Evolutionary conservation across 2,113 vertebrate species (phyloP).

Genomic region (Microcebus murinus): DNA sequence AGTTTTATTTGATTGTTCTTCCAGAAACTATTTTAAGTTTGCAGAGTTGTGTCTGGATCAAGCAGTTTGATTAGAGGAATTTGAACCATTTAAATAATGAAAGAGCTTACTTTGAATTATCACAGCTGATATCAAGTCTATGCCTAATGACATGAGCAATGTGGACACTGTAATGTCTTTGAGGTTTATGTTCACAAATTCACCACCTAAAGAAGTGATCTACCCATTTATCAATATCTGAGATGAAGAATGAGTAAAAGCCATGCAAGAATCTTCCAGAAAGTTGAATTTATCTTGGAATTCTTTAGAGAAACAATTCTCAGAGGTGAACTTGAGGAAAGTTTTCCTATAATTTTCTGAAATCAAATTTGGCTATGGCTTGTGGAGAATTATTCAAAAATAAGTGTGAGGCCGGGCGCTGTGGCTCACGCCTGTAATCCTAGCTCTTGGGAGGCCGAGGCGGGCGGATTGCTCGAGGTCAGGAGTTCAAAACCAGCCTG

Average conservation of each 20-base stretch:
- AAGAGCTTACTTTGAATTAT: constrained; percentile 90
- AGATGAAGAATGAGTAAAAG: constrained; percentile 19
- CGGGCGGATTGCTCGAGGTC: no score
- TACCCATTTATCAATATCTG: constrained; percentile 78
- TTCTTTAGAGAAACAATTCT: constrained; percentile 83
- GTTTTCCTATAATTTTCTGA: constrained; percentile 80
- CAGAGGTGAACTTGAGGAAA: constrained; percentile 83
- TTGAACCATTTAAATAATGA: constrained; percentile 85
- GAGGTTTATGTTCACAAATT: constrained; percentile 75
- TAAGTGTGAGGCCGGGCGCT: no score
- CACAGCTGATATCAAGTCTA: constrained; percentile 92
- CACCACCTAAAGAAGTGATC: constrained; percentile 83
- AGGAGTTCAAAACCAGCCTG: no score
- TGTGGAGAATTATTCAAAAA: constrained; percentile 86
- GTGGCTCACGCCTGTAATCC: no score
- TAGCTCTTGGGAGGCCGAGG: no score
- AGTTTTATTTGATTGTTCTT: constrained; percentile 57
- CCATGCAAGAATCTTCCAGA: background rate
- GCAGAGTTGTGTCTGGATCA: constrained; percentile 87
- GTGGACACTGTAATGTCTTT: constrained; percentile 85
- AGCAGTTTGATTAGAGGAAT: constrained; percentile 88
- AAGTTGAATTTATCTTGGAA: constrained; percentile 79
- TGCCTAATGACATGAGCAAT: constrained; percentile 85
- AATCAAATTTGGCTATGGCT: constrained; percentile 88
- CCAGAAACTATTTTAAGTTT: constrained; percentile 82